Evolutionary conservation across 2,888 invertebrate species (phyloP).

Genomic region (Morpho deidamia): DNA sequence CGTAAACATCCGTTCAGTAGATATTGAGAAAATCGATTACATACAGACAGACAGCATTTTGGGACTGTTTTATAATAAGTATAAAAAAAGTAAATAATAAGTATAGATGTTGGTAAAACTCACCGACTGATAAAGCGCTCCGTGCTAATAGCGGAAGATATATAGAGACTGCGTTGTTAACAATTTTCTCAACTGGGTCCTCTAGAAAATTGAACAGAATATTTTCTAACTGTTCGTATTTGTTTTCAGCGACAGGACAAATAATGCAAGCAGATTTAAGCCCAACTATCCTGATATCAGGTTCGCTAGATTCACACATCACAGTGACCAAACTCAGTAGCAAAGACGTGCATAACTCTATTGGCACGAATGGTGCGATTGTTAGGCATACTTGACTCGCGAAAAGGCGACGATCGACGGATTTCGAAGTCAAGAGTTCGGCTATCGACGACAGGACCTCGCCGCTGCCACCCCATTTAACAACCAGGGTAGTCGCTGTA

Average conservation of each 20-base stretch:
- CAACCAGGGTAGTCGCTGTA: conserved; percentile 65
- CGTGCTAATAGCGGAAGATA: conserved; percentile 66
- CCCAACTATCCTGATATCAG: conserved; percentile 56
- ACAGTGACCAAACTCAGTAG: conserved; percentile 63
- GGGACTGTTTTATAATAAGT: no score
- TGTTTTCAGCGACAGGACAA: conserved; percentile 64
- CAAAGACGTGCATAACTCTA: conserved; percentile 67
- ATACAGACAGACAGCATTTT: no score
- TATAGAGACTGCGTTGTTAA: conserved; percentile 56
- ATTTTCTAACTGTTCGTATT: conserved; percentile 62
- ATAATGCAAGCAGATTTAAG: conserved; percentile 61
- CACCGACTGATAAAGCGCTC: conserved; percentile 62
- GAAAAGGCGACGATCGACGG: conserved; percentile 52
- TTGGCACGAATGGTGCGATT: conserved; percentile 63
- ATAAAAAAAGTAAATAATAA: no score
- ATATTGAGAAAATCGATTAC: no score
- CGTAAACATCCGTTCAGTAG: no score
- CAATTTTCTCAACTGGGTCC: conserved; percentile 59
- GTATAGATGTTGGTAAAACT: conserved; percentile 7
- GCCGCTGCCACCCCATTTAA: conserved; percentile 70
- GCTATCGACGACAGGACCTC: conserved; percentile 66
- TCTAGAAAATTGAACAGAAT: conserved; percentile 63
- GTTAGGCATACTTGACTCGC: conserved; percentile 67
- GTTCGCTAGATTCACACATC: conserved; percentile 70
- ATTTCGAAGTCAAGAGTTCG: conserved; percentile 57